Evolutionary conservation across 2,888 invertebrate genomes (phyloP).

Genomic region (Nebria salina): DNA sequence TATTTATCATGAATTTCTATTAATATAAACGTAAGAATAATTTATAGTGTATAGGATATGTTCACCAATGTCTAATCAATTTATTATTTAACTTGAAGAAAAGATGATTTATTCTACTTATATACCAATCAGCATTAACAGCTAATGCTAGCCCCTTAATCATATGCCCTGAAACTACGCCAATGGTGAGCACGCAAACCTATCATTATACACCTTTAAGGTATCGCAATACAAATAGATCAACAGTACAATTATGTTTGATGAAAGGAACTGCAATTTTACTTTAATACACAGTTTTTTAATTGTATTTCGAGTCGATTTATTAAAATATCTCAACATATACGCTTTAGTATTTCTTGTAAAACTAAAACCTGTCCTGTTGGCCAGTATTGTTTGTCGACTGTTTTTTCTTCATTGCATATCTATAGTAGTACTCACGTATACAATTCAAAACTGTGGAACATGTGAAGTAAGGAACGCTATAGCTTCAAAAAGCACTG

Average conservation of each 20-base stretch:
- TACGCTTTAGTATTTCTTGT: too few relatives aligned
- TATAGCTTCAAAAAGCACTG: neutral
- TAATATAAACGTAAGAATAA: too few relatives aligned
- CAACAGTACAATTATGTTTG: too few relatives aligned
- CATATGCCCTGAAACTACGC: neutral
- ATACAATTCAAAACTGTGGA: too few relatives aligned
- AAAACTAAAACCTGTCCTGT: too few relatives aligned
- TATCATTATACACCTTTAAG: neutral
- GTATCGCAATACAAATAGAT: neutral
- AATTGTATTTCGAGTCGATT: too few relatives aligned
- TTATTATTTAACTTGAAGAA: neutral
- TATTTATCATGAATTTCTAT: too few relatives aligned
- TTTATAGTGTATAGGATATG: neutral
- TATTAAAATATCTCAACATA: too few relatives aligned
- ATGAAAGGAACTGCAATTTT: too few relatives aligned
- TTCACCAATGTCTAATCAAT: neutral
- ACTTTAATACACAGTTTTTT: too few relatives aligned
- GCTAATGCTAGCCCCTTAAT: neutral
- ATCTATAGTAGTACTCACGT: neutral
- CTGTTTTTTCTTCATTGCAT: neutral
- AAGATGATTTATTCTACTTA: neutral
- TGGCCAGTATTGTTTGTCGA: too few relatives aligned
- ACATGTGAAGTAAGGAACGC: neutral
- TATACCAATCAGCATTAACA: neutral
- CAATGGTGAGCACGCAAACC: neutral